Conservation (phyloP, 2,113 vertebrate genomes). For the Anguilla japonica region DNA sequence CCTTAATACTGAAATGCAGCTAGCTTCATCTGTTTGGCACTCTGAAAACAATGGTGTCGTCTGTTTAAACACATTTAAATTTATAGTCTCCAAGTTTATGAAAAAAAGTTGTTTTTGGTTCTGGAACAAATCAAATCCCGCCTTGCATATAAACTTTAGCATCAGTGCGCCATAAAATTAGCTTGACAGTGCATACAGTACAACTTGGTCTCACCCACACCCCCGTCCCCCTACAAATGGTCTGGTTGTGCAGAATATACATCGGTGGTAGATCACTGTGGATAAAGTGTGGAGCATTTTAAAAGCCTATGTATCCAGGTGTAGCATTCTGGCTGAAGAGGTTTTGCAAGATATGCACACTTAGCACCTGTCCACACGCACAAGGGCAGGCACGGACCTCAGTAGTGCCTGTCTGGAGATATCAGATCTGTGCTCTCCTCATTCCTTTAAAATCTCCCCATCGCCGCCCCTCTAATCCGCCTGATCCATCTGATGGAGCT, state of each 20-base stretch:
- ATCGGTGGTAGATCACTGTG: not conserved
- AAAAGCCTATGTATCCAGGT: not conserved
- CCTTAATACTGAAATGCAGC: not conserved
- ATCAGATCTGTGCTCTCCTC: conserved; percentile 19
- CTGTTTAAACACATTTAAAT: not conserved
- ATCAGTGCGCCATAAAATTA: not conserved
- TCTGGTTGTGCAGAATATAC: not conserved
- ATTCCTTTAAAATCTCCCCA: conserved; percentile 14
- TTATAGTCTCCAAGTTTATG: not conserved
- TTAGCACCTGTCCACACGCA: conserved; percentile 1
- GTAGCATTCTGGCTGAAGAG: not conserved
- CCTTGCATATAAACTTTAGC: not conserved
- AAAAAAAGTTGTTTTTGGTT: not conserved
- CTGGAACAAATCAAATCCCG: not conserved
- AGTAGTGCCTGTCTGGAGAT: conserved; percentile 26
- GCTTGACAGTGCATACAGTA: not conserved
- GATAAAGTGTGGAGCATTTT: not conserved
- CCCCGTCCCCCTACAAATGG: not conserved
- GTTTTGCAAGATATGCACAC: not conserved
- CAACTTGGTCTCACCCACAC: not conserved
- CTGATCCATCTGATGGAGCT: not conserved
- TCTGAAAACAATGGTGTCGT: not conserved
- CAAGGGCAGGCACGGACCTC: not conserved
- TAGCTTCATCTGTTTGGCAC: not conserved
- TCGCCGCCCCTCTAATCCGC: conserved; percentile 4